A percentile compares a stretch with the other conserved stretches of the same genome.
Conservation (phyloP, 2,888 invertebrate genomes). For the Spilosoma lubricipeda region DNA sequence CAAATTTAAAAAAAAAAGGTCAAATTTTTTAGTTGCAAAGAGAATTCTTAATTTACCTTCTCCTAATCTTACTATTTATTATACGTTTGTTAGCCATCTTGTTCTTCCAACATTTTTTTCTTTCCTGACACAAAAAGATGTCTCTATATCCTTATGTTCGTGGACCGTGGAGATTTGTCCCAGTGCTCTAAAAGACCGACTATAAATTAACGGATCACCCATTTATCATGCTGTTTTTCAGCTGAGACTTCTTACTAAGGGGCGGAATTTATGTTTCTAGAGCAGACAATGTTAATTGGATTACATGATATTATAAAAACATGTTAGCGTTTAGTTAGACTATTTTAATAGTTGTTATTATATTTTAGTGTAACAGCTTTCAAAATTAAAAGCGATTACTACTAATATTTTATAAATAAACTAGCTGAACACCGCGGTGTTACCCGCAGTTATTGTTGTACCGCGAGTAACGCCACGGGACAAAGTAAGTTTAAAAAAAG, state of each 20-base stretch:
- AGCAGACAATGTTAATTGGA: neutral
- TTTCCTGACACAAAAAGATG: conserved; percentile 16
- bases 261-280: neutral
- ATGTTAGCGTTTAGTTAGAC: neutral
- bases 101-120: neutral
- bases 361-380: neutral
- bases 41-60: too few species aligned
- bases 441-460: too few species aligned
- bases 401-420: neutral
- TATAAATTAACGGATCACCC: conserved; percentile 31
- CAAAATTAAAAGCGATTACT: neutral
- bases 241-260: conserved; percentile 16
- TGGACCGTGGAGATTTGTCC: conserved; percentile 17
- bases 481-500: too few species aligned
- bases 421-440: too few species aligned
- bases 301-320: neutral
- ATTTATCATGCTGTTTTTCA: conserved; percentile 44
- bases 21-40: too few species aligned
- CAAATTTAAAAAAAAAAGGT: too few species aligned
- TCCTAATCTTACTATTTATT: neutral
- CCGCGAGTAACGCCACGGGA: too few species aligned
- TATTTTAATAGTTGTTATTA: neutral
- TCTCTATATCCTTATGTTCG: conserved; percentile 19
- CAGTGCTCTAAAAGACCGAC: conserved; percentile 21
- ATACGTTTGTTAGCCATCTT: neutral